Evolutionary conservation across 1,140 invertebrate species (phyloP).

Genomic region (Zaprionus camerounensis): DNA sequence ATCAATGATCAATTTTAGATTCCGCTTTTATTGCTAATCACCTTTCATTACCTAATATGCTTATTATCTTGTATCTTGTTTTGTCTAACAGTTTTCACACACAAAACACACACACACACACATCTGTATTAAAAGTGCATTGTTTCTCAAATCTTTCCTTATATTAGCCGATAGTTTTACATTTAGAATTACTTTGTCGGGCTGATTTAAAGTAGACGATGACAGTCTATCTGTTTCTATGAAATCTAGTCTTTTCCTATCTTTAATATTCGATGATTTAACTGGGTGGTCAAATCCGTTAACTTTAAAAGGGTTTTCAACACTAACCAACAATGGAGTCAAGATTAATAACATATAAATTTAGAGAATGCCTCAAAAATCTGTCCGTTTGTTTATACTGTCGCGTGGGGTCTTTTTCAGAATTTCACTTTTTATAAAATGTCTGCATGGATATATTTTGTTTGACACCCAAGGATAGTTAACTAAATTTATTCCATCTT

Average conservation of each 20-base stretch:
- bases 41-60: conserved; percentile 42
- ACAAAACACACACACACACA: conserved; percentile 1
- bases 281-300: not conserved
- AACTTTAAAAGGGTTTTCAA: not conserved
- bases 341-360: not conserved
- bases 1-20: conserved; percentile 64
- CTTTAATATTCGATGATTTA: not conserved
- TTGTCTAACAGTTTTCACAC: conserved; percentile 1
- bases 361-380: not conserved
- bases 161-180: not conserved
- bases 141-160: conserved; percentile 12
- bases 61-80: conserved; percentile 28
- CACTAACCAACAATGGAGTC: not conserved
- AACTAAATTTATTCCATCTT: conserved; percentile 20
- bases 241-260: conserved; percentile 2
- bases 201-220: conserved; percentile 6
- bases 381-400: not conserved
- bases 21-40: conserved; percentile 61
- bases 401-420: not conserved
- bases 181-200: not conserved
- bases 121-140: conserved; percentile 29
- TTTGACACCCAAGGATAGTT: conserved; percentile 30
- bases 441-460: conserved; percentile 22
- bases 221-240: conserved; percentile 6
- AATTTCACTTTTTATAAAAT: conserved; percentile 8